Conservation (phyloP, 2,888 invertebrate species). For the Drosophila vallismaia region DNA sequence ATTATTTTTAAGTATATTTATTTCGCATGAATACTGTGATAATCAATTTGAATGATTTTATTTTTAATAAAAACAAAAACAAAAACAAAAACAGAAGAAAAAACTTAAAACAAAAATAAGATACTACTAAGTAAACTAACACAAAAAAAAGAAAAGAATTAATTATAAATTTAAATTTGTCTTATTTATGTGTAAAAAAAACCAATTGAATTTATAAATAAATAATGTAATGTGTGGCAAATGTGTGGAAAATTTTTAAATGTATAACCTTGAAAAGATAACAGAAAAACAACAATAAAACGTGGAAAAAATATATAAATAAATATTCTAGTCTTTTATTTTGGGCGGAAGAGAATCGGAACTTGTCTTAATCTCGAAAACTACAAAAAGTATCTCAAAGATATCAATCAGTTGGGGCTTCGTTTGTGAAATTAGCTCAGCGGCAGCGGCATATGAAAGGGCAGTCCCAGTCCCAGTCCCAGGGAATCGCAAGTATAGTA, state of each 20-base stretch:
- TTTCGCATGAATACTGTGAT: constrained; percentile 83
- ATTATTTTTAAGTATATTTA: constrained; percentile 72
- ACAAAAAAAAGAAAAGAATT: constrained; percentile 24
- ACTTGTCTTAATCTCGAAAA: neutral
- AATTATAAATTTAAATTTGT: constrained; percentile 39
- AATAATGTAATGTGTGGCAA: constrained; percentile 58
- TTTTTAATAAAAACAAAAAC: constrained; percentile 58
- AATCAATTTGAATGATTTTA: constrained; percentile 82
- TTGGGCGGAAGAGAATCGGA: neutral
- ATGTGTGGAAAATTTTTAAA: constrained; percentile 68
- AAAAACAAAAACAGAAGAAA: constrained; percentile 20
- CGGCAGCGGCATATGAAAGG: constrained; percentile 67
- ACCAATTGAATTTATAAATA: constrained; percentile 46
- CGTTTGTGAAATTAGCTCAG: constrained; percentile 33
- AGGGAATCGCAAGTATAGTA: constrained; percentile 25
- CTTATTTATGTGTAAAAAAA: constrained; percentile 46
- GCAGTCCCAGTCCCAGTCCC: constrained; percentile 32
- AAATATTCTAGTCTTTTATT: constrained; percentile 21
- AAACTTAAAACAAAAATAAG: constrained; percentile 21
- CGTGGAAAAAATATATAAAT: constrained; percentile 50
- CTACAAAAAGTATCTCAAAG: constrained; percentile 13
- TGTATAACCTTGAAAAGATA: constrained; percentile 48
- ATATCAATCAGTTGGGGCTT: constrained; percentile 24
- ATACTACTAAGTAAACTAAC: constrained; percentile 63
- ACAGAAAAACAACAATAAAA: constrained; percentile 46